These are phyloP conservation scores for Erpetoichthys calabaricus DNA, from an alignment of 2,797 vertebrate species.

Conservation along the genomic window DNA sequence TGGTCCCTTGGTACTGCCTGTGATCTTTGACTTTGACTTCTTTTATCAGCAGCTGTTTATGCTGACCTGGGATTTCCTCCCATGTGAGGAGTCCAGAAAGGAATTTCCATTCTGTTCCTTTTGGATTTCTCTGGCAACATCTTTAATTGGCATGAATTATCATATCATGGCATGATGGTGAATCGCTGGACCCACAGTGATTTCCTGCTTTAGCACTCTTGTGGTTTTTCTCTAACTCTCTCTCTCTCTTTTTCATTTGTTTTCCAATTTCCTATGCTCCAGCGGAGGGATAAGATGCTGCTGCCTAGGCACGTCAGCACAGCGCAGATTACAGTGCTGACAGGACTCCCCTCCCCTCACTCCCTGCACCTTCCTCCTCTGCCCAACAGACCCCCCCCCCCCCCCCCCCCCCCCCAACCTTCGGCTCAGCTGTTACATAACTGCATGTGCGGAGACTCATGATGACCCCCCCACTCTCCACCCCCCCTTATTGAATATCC, in stretches of 20 bases:
- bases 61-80: too few species aligned
- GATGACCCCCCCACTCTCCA: conserved; percentile 7
- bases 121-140: too few species aligned
- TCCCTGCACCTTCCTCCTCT: conserved; percentile 1
- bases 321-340: conserved; percentile 34
- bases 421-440: conserved; percentile 12
- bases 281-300: conserved; percentile 19
- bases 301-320: conserved; percentile 32
- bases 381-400: conserved; percentile 14
- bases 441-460: conserved; percentile 9
- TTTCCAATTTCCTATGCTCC: conserved; percentile 13
- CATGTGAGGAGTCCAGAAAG: too few species aligned
- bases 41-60: too few species aligned
- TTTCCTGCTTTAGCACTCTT: conserved; percentile 9
- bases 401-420: conserved; percentile 30
- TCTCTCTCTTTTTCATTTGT: conserved; percentile 2
- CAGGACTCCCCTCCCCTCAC: conserved; percentile 7
- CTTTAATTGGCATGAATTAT: too few species aligned
- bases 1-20: too few species aligned
- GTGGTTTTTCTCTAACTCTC: conserved; percentile 7
- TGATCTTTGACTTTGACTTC: too few species aligned
- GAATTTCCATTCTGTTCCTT: too few species aligned
- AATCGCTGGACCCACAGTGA: conserved; percentile 3
- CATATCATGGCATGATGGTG: too few species aligned
- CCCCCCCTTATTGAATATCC: not conserved